These are phyloP conservation scores for Exaiptasia diaphana DNA, from an alignment of 64 coral and sea anemone genomes.

Conservation along the genomic window DNA sequence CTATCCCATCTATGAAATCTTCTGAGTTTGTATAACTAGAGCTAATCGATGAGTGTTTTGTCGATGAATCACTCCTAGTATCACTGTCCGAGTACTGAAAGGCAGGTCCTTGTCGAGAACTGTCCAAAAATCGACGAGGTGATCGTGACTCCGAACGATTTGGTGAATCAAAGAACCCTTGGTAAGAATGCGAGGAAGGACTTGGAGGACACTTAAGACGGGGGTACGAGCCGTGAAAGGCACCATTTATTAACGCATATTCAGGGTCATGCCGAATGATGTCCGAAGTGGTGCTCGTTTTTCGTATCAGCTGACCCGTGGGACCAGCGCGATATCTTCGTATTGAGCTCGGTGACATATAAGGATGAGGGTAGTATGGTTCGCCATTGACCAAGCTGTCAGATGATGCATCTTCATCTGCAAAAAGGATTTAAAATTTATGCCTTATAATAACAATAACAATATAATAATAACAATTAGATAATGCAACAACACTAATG, in stretches of 20 bases:
- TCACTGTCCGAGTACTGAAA: slow-evolving; percentile 92
- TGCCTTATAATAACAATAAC: too few relatives aligned
- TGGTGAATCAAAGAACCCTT: slow-evolving; percentile 12
- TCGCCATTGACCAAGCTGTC: not conserved
- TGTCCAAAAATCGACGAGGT: not conserved
- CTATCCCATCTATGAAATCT: slow-evolving; percentile 49
- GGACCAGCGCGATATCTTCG: not conserved
- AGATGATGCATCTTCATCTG: not conserved
- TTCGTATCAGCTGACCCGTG: not conserved
- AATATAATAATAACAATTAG: too few relatives aligned
- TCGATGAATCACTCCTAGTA: slow-evolving; percentile 75
- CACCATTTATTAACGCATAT: not conserved
- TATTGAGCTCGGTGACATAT: not conserved
- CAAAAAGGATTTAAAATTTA: not conserved
- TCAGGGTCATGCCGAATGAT: not conserved
- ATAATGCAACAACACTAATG: too few relatives aligned
- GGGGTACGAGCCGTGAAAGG: slow-evolving; percentile 24
- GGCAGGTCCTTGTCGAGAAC: slow-evolving; percentile 38
- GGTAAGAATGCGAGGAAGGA: slow-evolving; percentile 32
- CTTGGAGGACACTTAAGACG: slow-evolving; percentile 51
- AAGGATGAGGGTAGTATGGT: slow-evolving; percentile 4
- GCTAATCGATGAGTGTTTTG: slow-evolving; percentile 78
- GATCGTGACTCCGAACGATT: slow-evolving; percentile 21
- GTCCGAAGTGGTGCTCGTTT: slow-evolving; percentile 3
- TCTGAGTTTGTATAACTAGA: slow-evolving; percentile 79